phyloP scores from a whole-genome alignment of 1,140 invertebrate genomes.

The Oryctes rhinoceros region DNA sequence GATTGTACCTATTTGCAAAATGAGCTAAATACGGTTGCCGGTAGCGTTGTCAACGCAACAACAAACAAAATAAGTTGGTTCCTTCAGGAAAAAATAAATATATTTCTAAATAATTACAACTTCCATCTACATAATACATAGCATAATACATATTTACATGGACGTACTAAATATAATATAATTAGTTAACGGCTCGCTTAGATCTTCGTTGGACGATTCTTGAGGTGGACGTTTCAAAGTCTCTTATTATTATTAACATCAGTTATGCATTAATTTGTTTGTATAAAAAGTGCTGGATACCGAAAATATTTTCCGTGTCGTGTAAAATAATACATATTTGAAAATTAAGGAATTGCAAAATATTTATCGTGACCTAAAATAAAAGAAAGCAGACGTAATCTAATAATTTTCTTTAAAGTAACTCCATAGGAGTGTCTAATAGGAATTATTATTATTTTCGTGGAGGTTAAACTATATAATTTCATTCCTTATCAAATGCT shows the following conservation, averaged over 20 bases:
- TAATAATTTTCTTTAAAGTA: neutral
- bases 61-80: neutral
- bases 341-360: too few relatives aligned
- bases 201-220: neutral
- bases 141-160: constrained; percentile 27
- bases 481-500: constrained; percentile 29
- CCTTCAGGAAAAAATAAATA: too few relatives aligned
- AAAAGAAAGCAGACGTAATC: neutral
- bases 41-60: too few relatives aligned
- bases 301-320: too few relatives aligned
- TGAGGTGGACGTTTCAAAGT: neutral
- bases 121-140: neutral
- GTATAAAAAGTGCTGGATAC: too few relatives aligned
- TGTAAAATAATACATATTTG: too few relatives aligned
- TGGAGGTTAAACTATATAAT: neutral
- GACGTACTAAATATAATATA: constrained; percentile 24
- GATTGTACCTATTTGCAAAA: too few relatives aligned
- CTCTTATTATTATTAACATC: neutral
- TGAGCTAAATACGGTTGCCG: too few relatives aligned
- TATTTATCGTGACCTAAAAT: too few relatives aligned
- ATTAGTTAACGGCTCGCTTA: neutral
- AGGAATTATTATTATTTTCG: neutral
- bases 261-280: too few relatives aligned
- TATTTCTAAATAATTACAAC: neutral
- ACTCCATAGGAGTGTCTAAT: constrained; percentile 33